phyloP scores from a whole-genome alignment of 53 echinoderm and acorn worm species.

The Apostichopus leukothele region DNA sequence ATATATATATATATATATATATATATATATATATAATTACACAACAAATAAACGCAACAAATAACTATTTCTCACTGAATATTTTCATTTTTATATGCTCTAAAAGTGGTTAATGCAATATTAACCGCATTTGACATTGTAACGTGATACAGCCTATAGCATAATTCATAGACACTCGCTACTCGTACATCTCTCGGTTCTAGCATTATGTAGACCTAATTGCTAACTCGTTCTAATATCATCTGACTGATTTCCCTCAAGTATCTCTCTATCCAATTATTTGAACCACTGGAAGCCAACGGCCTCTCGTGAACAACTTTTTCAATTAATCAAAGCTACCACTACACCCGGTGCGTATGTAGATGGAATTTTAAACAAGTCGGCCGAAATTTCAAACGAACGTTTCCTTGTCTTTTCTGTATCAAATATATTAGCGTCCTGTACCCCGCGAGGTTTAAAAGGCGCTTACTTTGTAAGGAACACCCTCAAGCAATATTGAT shows the following conservation, averaged over 20 bases:
- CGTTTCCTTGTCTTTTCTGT: not conserved
- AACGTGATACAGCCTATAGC: not conserved
- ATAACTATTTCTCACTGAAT: not conserved
- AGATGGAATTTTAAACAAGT: not conserved
- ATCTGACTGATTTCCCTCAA: not conserved
- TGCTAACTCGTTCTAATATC: not conserved
- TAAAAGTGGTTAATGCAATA: not conserved
- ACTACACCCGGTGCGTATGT: not conserved
- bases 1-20: too few species aligned
- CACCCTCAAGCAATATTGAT: not conserved
- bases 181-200: not conserved
- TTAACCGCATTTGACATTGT: not conserved
- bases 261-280: not conserved
- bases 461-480: not conserved
- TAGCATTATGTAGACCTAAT: not conserved
- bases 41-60: not conserved
- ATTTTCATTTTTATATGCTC: not conserved
- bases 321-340: not conserved
- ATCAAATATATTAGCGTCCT: not conserved
- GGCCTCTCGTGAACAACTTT: not conserved
- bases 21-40: too few species aligned
- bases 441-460: not conserved
- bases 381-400: not conserved
- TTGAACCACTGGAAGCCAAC: not conserved
- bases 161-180: too few species aligned